Evolutionary conservation across 2,888 invertebrate species (phyloP), one percentile per base, ranked within the genome.

Genomic region (Drosophila heteroneura): DNA sequence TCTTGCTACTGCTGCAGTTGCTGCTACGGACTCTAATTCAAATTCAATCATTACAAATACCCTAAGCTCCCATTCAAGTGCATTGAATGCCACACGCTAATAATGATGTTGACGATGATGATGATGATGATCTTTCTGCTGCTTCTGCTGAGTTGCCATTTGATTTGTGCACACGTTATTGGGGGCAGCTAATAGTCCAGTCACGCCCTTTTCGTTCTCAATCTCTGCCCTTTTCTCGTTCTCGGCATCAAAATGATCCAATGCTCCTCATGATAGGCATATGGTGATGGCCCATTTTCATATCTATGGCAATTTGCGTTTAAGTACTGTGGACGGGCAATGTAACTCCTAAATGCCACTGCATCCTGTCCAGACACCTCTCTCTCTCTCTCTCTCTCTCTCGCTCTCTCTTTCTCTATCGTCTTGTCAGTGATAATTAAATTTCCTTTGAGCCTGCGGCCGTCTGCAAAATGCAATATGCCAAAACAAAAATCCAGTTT

Each of bases 1-100:
- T 32, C 14, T 49, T 57, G 52, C 39, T 49, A 41, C 49, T 30
- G 39, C 32, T 33, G 35, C 28, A 49, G 41, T 44, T 53, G 33
- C n/a, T 58, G 53, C 52, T 51, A 39, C 51, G 67, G 76, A 72
- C 67, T 73, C 80, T 90, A 85, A 85, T 89, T 85, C 74, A 84
- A 87, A 85, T 89, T 84, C 88, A 85, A 85, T 85, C 88, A 85
- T 87, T 82, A 70, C 90, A 74, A 85, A 85, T 77, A 70, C 85
- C 88, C 80, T 69, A 68, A 89, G 85, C 90, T 80, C 49, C 65
- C 39, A 62, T 74, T 83, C 56, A 76, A 84, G 82, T 70, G 78
- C 83, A 80, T 57, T 61, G 70, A 33, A 30, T 64, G 32, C 69
- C 44, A 60, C 59, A 65, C 41, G 22, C 57, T 22, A 16, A 54